These are phyloP conservation scores for Aphyosemion australe DNA, from an alignment of 2,113 vertebrate genomes.

Conservation along the genomic window DNA sequence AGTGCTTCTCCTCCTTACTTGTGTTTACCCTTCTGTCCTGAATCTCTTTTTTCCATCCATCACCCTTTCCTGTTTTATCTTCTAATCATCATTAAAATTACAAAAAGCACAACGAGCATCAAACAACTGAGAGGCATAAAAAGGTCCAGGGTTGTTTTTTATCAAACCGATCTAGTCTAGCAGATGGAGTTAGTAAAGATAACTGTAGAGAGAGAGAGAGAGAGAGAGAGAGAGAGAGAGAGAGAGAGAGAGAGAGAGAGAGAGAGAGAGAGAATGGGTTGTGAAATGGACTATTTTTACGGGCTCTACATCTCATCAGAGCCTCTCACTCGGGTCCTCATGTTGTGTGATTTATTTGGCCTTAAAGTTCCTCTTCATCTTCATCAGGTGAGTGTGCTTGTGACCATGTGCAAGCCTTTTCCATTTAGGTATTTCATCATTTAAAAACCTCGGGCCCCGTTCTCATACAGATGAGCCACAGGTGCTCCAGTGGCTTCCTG, in stretches of 20 bases:
- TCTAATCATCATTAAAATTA: constrained; percentile 10
- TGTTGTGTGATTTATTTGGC: constrained; percentile 72
- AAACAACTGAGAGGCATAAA: constrained; percentile 4
- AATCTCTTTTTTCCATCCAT: constrained; percentile 20
- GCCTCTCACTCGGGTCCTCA: constrained; percentile 57
- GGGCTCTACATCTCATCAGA: constrained; percentile 73
- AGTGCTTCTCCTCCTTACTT: constrained; percentile 11
- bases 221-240: neutral
- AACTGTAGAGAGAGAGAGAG: constrained; percentile 36
- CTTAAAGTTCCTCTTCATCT: constrained; percentile 36
- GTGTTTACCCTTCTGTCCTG: constrained; percentile 27
- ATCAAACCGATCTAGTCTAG: constrained; percentile 40
- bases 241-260: too few species aligned
- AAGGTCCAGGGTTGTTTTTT: constrained; percentile 21
- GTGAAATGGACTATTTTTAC: constrained; percentile 77
- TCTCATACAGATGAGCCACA: constrained; percentile 67
- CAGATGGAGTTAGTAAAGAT: constrained; percentile 54
- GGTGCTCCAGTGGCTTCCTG: constrained; percentile 54
- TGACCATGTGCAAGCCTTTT: constrained; percentile 31
- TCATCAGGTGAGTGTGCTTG: constrained; percentile 37
- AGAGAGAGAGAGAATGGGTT: constrained; percentile 64
- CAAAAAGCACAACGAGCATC: constrained; percentile 4
- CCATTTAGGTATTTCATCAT: constrained; percentile 52
- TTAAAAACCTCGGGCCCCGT: constrained; percentile 33
- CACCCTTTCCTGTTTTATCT: constrained; percentile 14